Percentiles rank a stretch among this genome's conserved stretches.
phyloP scores from a whole-genome alignment of 2,888 invertebrate genomes.

The Taenaris catops region DNA sequence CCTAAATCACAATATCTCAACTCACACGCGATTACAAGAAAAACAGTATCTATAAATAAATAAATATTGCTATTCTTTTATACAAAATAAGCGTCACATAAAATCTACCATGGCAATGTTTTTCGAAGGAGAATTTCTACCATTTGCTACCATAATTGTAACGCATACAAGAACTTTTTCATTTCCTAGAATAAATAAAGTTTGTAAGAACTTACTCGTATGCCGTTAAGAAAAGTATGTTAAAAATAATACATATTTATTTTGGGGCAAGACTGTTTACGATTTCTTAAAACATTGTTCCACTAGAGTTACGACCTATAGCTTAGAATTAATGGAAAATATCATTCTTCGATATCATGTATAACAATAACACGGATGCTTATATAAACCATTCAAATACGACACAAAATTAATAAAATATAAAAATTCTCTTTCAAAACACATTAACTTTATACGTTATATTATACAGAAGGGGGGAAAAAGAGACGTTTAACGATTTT shows the following conservation, averaged over 20 bases:
- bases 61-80: constrained; percentile 45
- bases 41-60: constrained; percentile 42
- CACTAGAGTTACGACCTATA: too few species aligned
- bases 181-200: background rate
- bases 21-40: constrained; percentile 33
- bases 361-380: too few species aligned
- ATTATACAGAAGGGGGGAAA: background rate
- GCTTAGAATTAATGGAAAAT: too few species aligned
- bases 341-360: too few species aligned
- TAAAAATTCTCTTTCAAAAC: constrained; percentile 13
- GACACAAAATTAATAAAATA: too few species aligned
- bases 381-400: too few species aligned
- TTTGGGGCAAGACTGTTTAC: too few species aligned
- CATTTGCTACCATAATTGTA: constrained; percentile 4
- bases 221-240: too few species aligned
- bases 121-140: constrained; percentile 17
- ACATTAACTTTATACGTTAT: background rate
- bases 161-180: background rate
- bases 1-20: constrained; percentile 40
- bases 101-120: constrained; percentile 13
- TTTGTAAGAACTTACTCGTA: background rate
- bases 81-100: constrained; percentile 35
- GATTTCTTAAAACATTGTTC: too few species aligned
- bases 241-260: too few species aligned
- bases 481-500: too few species aligned